A percentile compares a stretch with the other conserved stretches of the same genome.
These are phyloP conservation scores for Neuroterus valhalla DNA, from an alignment of 1,140 invertebrate species.

Conservation along the genomic window DNA sequence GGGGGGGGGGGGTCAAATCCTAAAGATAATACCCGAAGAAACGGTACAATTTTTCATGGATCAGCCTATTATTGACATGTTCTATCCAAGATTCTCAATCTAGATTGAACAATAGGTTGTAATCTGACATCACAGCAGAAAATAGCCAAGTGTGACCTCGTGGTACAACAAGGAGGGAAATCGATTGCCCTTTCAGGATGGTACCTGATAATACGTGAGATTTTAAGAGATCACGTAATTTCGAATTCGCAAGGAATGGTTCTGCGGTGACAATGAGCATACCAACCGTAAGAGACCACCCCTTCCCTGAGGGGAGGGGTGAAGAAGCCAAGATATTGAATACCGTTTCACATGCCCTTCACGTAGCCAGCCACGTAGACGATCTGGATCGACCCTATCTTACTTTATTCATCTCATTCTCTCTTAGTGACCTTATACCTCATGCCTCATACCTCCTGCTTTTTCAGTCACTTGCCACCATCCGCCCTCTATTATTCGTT, in stretches of 20 bases:
- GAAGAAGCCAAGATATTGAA: slow-evolving; percentile 66
- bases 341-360: slow-evolving; percentile 71
- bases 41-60: too few relatives aligned
- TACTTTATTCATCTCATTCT: slow-evolving; percentile 36
- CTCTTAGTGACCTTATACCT: slow-evolving; percentile 59
- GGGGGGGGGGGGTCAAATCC: too few relatives aligned
- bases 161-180: slow-evolving; percentile 38
- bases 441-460: slow-evolving; percentile 31
- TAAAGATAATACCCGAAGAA: too few relatives aligned
- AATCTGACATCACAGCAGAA: too few relatives aligned
- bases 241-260: slow-evolving; percentile 64
- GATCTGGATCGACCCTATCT: slow-evolving; percentile 44
- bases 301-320: slow-evolving; percentile 38
- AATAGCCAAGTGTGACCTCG: not conserved
- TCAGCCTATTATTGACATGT: too few relatives aligned
- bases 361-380: slow-evolving; percentile 63
- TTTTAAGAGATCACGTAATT: slow-evolving; percentile 61
- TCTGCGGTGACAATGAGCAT: slow-evolving; percentile 67
- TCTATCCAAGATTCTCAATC: too few relatives aligned
- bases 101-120: too few relatives aligned
- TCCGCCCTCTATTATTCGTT: slow-evolving; percentile 60
- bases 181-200: slow-evolving; percentile 53
- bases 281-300: slow-evolving; percentile 53
- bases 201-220: slow-evolving; percentile 51
- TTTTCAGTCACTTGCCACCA: slow-evolving; percentile 18